Evolutionary conservation across 2,113 vertebrate genomes (phyloP), one percentile per base, ranked within the genome.

Genomic region (Corynorhinus townsendii): DNA sequence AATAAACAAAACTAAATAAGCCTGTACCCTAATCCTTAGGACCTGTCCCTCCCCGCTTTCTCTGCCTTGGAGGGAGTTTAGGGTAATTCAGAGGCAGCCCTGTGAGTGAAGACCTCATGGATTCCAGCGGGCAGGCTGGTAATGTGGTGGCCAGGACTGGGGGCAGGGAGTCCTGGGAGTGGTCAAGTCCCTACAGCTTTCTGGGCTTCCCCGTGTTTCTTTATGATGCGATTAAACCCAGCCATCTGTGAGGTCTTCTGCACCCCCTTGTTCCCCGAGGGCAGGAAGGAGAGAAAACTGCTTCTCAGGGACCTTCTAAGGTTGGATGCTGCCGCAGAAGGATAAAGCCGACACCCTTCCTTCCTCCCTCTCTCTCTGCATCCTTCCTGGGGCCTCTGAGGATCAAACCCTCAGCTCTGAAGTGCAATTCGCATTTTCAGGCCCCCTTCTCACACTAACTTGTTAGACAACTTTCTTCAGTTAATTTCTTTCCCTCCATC

Each of bases 391-490:
- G n/a, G 64, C 12, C 10, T 96, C 75, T 83, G 77, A 94, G 94
- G 95, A 96, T 95, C 93, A 96, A 96, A 93, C 47, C 19, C 59
- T 91, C 17, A 3, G 6, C 86, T 91, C 73, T 85, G 93, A 95
- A 93, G 45, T 94, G 83, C 22, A 33, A 56, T 83, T 91, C 24
- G 7, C 16, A 71, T 52, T 97, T 88, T 86, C 73, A 73, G 93
- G 86, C 45, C 90, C 92, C 40, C 40, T 52, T 33, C 89, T 96
- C 91, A 84, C 90, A 81, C 38, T 96, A 59, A 97, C 95, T 97
- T 96, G 82, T 95, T 84, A 93, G 89, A 76, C 82, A 94, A 76
- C 14, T 40, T 95, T 89, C 91, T 97, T 96, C 94, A 62, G 11
- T 62, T 62, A 95, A 45, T 95, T 95, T 62, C 47, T 43, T 95